These are phyloP conservation scores for Eupithecia inturbata DNA, from an alignment of 2,888 invertebrate species.

Conservation along the genomic window DNA sequence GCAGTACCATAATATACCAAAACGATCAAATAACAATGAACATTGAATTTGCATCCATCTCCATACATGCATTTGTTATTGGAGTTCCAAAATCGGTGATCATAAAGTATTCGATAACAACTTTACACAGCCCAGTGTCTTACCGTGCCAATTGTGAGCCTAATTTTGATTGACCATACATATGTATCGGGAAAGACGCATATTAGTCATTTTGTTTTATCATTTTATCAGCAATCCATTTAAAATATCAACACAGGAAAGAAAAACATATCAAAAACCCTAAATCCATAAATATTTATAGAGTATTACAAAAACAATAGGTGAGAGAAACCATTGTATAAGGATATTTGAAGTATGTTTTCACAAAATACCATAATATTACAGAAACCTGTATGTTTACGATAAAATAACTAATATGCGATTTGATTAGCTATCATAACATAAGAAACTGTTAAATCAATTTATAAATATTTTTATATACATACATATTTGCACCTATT, in stretches of 20 bases:
- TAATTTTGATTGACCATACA: constrained; percentile 50
- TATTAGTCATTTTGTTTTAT: constrained; percentile 11
- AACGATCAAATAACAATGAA: background rate
- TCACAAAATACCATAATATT: constrained; percentile 20
- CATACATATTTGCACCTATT: constrained; percentile 31
- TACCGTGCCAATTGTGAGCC: constrained; percentile 53
- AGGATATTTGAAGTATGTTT: constrained; percentile 18
- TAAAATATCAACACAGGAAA: constrained; percentile 11
- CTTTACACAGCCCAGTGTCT: constrained; percentile 61
- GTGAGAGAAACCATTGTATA: constrained; percentile 11
- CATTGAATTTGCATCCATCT: background rate
- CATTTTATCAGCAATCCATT: background rate
- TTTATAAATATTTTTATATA: constrained; percentile 28
- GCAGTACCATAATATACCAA: background rate
- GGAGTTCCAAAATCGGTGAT: background rate
- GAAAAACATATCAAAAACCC: constrained; percentile 3
- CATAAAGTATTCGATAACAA: background rate
- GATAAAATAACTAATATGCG: constrained; percentile 22
- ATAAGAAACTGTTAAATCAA: background rate
- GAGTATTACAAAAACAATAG: constrained; percentile 6
- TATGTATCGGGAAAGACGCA: constrained; percentile 5
- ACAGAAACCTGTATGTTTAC: constrained; percentile 9
- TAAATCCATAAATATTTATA: constrained; percentile 22
- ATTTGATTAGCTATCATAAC: background rate
- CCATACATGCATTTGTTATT: background rate